These are phyloP conservation scores for Oryzias melastigma DNA, from an alignment of 2,113 vertebrate genomes.

Conservation along the genomic window DNA sequence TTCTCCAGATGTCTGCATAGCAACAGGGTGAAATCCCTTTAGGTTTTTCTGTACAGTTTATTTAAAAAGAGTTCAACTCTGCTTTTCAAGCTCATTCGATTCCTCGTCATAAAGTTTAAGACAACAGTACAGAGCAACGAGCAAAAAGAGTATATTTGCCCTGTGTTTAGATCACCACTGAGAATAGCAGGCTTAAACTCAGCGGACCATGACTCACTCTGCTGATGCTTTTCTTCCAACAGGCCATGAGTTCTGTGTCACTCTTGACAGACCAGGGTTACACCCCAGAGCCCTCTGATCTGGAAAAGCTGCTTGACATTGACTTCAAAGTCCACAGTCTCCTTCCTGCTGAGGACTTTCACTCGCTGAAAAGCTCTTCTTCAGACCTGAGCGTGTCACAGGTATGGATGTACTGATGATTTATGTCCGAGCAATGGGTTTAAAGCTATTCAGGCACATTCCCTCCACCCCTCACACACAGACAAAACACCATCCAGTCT, in stretches of 20 bases:
- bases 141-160: conserved; percentile 9
- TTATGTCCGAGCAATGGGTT: conserved; percentile 13
- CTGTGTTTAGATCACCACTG: conserved; percentile 13
- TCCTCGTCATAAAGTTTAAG: not conserved
- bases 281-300: conserved; percentile 73
- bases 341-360: conserved; percentile 57
- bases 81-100: no score
- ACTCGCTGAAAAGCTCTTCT: conserved; percentile 48
- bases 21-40: no score
- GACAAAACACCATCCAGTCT: no score
- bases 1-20: no score
- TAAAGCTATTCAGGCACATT: conserved; percentile 7
- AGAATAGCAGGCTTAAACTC: conserved; percentile 15
- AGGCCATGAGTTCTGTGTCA: conserved; percentile 63
- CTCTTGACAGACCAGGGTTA: conserved; percentile 79
- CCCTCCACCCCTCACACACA: no score
- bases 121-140: not conserved
- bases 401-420: conserved; percentile 56
- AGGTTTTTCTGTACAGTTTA: no score
- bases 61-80: no score
- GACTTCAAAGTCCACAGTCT: conserved; percentile 80
- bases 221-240: conserved; percentile 67
- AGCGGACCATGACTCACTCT: conserved; percentile 4
- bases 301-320: conserved; percentile 81
- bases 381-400: conserved; percentile 44